Conservation (phyloP, 2,113 vertebrate genomes). For the Dolichotis patagonum region DNA sequence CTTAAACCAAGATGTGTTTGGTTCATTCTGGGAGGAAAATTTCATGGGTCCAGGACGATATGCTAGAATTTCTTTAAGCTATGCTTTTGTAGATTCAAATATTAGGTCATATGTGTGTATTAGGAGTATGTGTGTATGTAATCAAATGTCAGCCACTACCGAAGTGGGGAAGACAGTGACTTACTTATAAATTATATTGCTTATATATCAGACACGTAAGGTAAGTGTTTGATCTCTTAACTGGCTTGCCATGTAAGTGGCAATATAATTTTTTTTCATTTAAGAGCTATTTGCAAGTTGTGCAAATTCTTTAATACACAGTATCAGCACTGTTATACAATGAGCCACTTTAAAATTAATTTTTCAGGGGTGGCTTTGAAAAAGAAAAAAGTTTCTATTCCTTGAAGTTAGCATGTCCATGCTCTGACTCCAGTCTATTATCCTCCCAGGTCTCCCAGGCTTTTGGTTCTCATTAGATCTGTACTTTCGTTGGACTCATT, state of each 20-base stretch:
- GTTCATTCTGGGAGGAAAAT: conserved; percentile 38
- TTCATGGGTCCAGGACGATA: neutral
- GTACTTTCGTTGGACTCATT: neutral
- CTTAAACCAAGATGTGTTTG: conserved; percentile 41
- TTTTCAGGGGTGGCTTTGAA: conserved; percentile 28
- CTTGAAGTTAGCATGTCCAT: conserved; percentile 34
- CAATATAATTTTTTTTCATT: neutral
- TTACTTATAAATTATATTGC: conserved; percentile 45
- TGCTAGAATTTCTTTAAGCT: conserved; percentile 3
- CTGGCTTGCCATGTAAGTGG: conserved; percentile 3
- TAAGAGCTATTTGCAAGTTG: conserved; percentile 48
- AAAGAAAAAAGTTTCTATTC: conserved; percentile 43
- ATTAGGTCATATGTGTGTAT: neutral
- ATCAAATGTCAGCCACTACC: neutral
- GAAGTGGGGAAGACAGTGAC: neutral
- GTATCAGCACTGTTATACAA: neutral
- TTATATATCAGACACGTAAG: conserved; percentile 42
- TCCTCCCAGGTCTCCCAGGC: neutral
- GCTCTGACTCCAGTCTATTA: neutral
- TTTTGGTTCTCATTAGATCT: conserved; percentile 47
- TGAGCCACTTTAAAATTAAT: conserved; percentile 49
- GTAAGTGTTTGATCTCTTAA: conserved; percentile 31
- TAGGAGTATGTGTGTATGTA: neutral
- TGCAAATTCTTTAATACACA: conserved; percentile 17
- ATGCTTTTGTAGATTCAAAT: conserved; percentile 20